Conservation (phyloP, 2,113 vertebrate species). For the Dunckerocampus dactyliophorus region DNA sequence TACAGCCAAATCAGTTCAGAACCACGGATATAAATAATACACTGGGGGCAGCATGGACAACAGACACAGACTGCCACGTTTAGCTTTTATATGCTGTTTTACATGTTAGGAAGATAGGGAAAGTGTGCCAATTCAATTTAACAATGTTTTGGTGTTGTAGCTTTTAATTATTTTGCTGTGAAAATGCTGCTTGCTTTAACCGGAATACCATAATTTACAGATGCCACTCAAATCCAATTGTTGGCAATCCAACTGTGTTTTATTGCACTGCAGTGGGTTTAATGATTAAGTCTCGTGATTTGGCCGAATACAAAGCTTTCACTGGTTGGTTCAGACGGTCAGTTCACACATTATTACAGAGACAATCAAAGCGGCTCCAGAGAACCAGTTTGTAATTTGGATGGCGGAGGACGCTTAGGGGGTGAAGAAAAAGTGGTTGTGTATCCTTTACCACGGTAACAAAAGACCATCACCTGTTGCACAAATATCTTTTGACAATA, state of each 20-base stretch:
- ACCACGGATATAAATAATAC: too few species aligned
- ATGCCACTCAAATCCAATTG: too few species aligned
- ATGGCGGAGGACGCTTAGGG: slow-evolving; percentile 3
- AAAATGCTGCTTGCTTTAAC: too few species aligned
- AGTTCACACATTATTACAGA: slow-evolving; percentile 26
- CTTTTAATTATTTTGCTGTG: too few species aligned
- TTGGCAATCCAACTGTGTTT: slow-evolving; percentile 38
- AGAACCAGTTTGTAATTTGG: slow-evolving; percentile 25
- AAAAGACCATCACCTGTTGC: not conserved
- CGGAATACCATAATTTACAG: too few species aligned
- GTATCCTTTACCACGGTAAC: not conserved
- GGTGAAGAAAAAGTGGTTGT: not conserved
- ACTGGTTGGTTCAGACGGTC: slow-evolving; percentile 22
- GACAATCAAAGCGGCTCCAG: slow-evolving; percentile 12
- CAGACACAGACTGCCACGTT: too few species aligned
- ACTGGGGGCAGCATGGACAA: too few species aligned
- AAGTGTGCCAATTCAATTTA: too few species aligned
- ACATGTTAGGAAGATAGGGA: too few species aligned
- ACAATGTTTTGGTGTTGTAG: too few species aligned
- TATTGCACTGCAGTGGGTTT: slow-evolving; percentile 25
- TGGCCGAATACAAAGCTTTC: slow-evolving; percentile 13
- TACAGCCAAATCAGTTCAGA: too few species aligned
- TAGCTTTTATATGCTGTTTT: too few species aligned
- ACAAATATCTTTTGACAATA: not conserved
- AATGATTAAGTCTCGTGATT: slow-evolving; percentile 23